phyloP scores from a whole-genome alignment of 2,113 vertebrate species.

The Phycodurus eques region DNA sequence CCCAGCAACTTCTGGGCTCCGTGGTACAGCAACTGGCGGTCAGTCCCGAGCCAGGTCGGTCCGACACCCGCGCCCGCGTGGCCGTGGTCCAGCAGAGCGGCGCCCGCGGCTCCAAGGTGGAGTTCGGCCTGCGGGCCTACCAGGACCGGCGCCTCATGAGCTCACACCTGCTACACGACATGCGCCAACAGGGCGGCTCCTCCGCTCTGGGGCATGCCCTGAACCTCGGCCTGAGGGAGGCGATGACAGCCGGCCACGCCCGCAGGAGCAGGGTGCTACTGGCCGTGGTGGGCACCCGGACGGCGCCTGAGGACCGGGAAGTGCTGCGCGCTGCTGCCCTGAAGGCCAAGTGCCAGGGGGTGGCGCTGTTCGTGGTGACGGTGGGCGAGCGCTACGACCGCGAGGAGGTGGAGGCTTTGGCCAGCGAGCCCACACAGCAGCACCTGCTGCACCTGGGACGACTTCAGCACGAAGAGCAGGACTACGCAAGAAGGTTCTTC shows the following conservation, averaged over 20 bases:
- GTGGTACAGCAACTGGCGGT: conserved; percentile 76
- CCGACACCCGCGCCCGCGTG: conserved; percentile 57
- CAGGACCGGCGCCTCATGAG: conserved; percentile 64
- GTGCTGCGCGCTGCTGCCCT: conserved; percentile 67
- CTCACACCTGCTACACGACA: conserved; percentile 62
- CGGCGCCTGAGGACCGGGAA: conserved; percentile 67
- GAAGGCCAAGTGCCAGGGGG: conserved; percentile 79
- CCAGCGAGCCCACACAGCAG: conserved; percentile 74
- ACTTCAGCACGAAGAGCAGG: conserved; percentile 58
- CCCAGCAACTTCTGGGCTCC: conserved; percentile 74
- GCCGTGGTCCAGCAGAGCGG: conserved; percentile 76
- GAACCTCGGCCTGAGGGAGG: conserved; percentile 70
- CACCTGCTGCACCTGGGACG: conserved; percentile 73
- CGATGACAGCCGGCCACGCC: conserved; percentile 57
- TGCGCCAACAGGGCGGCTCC: conserved; percentile 66
- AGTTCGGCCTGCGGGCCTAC: conserved; percentile 75
- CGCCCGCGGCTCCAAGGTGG: conserved; percentile 40
- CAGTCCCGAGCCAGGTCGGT: conserved; percentile 52
- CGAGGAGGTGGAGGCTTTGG: conserved; percentile 69
- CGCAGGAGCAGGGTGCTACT: conserved; percentile 72
- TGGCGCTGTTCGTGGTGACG: conserved; percentile 77
- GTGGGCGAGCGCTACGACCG: conserved; percentile 65
- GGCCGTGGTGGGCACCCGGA: conserved; percentile 72
- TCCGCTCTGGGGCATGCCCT: conserved; percentile 72
- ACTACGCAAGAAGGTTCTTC: conserved; percentile 74